These are phyloP conservation scores for Nesogale talazaci DNA, from an alignment of 2,113 vertebrate species.

Conservation along the genomic window DNA sequence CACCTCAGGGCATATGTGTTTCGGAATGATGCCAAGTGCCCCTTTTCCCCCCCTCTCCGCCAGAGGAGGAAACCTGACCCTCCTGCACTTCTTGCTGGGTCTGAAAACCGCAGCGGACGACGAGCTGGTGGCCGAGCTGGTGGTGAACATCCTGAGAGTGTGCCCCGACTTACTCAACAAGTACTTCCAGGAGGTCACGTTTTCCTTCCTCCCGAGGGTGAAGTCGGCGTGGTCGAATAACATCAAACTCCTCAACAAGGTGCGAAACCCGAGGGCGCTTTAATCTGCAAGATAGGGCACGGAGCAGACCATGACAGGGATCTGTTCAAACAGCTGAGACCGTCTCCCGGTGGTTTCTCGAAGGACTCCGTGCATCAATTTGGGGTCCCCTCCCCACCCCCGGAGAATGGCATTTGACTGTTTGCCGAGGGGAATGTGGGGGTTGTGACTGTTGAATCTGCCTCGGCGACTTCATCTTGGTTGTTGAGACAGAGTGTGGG, in stretches of 20 bases:
- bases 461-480: neutral
- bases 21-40: neutral
- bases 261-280: slow-evolving; percentile 54
- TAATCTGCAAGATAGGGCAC: rapidly evolving
- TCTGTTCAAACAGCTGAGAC: rapidly evolving
- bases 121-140: slow-evolving; percentile 91
- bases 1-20: neutral
- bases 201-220: slow-evolving; percentile 91
- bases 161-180: slow-evolving; percentile 93
- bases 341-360: rapidly evolving
- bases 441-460: neutral
- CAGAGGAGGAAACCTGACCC: slow-evolving; percentile 94
- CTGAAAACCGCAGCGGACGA: slow-evolving; percentile 93
- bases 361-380: rapidly evolving
- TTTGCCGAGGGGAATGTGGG: neutral
- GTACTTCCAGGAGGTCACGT: slow-evolving; percentile 93
- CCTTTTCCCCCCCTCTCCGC: neutral
- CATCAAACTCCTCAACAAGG: slow-evolving; percentile 94
- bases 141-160: slow-evolving; percentile 91
- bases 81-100: slow-evolving; percentile 94
- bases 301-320: rapidly evolving
- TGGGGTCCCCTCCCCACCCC: neutral
- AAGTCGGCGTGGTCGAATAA: slow-evolving; percentile 93
- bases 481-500: neutral
- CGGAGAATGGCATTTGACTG: neutral